Percentiles rank a stretch among this genome's conserved stretches.
Evolutionary conservation across 1,140 invertebrate species (phyloP).

Genomic region (Trachelipus rathkii): DNA sequence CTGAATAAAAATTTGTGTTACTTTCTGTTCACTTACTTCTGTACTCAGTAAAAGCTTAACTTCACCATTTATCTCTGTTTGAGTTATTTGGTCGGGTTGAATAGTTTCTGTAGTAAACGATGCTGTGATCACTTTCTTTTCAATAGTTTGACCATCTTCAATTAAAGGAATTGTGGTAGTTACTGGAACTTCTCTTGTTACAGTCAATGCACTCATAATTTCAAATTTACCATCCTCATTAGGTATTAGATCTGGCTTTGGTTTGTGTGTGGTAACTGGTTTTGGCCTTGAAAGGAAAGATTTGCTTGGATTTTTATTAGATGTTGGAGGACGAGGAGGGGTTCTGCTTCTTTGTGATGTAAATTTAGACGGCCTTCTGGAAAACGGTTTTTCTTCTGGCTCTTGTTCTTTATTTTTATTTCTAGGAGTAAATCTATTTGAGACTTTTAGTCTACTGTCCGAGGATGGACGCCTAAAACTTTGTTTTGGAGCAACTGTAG

Average conservation of each 20-base stretch:
- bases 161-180: constrained; percentile 76
- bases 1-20: constrained; percentile 39
- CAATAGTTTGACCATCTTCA: constrained; percentile 77
- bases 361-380: constrained; percentile 30
- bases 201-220: constrained; percentile 37
- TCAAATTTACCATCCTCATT: constrained; percentile 39
- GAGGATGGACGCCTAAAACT: constrained; percentile 35
- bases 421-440: constrained; percentile 32
- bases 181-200: constrained; percentile 46
- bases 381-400: neutral
- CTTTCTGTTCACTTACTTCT: constrained; percentile 27
- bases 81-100: constrained; percentile 69
- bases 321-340: neutral
- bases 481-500: constrained; percentile 30
- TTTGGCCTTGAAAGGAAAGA: neutral
- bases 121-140: constrained; percentile 76
- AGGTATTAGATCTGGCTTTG: constrained; percentile 29
- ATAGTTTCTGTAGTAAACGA: constrained; percentile 73
- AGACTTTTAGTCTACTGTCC: constrained; percentile 34
- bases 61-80: constrained; percentile 66
- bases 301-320: constrained; percentile 5
- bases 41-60: constrained; percentile 39
- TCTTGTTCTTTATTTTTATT: neutral
- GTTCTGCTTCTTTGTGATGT: constrained; percentile 19
- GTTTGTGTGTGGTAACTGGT: constrained; percentile 28